These are phyloP conservation scores for Pseudochirops cupreus DNA, from an alignment of 2,797 vertebrate genomes.

Conservation along the genomic window DNA sequence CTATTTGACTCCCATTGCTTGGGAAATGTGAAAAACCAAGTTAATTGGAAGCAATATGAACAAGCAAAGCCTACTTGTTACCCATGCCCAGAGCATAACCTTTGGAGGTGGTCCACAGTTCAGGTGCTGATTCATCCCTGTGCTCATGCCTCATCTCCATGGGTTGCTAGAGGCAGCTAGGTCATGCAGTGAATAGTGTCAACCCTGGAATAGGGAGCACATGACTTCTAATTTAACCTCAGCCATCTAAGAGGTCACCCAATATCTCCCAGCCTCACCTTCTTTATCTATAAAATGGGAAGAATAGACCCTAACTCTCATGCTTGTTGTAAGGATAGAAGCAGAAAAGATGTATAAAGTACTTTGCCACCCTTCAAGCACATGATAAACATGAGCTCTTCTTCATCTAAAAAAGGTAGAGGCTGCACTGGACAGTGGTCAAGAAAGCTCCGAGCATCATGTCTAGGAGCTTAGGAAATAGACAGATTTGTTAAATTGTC, in stretches of 20 bases:
- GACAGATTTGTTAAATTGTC: not conserved
- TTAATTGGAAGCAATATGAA: not conserved
- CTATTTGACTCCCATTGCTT: not conserved
- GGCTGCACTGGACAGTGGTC: no score
- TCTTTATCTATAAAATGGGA: not conserved
- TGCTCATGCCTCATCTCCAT: not conserved
- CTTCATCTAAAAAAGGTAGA: not conserved
- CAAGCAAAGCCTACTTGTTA: not conserved
- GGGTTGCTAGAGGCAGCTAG: not conserved
- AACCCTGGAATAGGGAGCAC: not conserved
- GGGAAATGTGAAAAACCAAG: not conserved
- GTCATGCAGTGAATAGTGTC: not conserved
- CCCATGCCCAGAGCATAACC: not conserved
- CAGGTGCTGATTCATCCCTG: not conserved
- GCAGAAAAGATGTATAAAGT: no score
- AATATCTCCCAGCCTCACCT: not conserved
- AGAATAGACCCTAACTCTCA: not conserved
- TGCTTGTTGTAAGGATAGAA: not conserved
- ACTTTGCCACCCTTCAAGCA: not conserved
- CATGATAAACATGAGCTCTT: no score
- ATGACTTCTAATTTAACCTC: not conserved
- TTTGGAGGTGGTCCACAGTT: not conserved
- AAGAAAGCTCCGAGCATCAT: not conserved
- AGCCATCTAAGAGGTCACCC: no score
- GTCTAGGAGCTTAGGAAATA: not conserved